Percentiles rank a stretch among this genome's conserved stretches.
Evolutionary conservation across 1,140 invertebrate genomes (phyloP).

Genomic region (Trachymyrmex septentrionalis): DNA sequence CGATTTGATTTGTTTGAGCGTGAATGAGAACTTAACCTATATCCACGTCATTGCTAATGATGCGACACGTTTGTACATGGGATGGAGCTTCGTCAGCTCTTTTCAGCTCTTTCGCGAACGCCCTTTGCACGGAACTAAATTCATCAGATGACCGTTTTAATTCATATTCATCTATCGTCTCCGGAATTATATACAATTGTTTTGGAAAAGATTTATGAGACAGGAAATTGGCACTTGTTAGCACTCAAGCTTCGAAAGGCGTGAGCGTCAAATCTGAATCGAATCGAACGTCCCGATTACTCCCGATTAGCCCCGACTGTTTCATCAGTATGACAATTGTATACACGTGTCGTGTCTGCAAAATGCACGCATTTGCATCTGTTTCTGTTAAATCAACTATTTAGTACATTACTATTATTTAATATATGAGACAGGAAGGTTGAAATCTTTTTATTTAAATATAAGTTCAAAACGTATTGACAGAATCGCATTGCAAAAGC

Average conservation of each 20-base stretch:
- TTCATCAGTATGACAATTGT: neutral
- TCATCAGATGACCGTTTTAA: neutral
- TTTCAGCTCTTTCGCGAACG: constrained; percentile 1
- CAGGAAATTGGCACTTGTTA: neutral
- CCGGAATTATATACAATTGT: neutral
- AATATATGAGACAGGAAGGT: neutral
- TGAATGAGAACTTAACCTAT: constrained; percentile 81
- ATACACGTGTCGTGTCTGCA: neutral
- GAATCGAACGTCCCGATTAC: neutral
- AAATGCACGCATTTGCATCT: neutral
- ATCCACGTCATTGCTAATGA: constrained; percentile 83
- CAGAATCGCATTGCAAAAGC: neutral
- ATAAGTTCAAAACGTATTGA: too few species aligned
- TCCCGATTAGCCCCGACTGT: neutral
- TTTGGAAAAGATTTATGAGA: neutral
- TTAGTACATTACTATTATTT: too few species aligned
- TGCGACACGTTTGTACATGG: constrained; percentile 42
- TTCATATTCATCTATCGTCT: too few species aligned
- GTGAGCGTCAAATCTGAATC: neutral
- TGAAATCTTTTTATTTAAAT: neutral
- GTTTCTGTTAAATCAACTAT: neutral
- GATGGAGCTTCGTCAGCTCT: neutral
- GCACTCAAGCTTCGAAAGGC: neutral
- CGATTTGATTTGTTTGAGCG: constrained; percentile 46
- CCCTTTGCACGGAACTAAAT: neutral